Base-by-base conservation (phyloP, 2,888 invertebrate genomes). In the Conus canariensis region DNA sequence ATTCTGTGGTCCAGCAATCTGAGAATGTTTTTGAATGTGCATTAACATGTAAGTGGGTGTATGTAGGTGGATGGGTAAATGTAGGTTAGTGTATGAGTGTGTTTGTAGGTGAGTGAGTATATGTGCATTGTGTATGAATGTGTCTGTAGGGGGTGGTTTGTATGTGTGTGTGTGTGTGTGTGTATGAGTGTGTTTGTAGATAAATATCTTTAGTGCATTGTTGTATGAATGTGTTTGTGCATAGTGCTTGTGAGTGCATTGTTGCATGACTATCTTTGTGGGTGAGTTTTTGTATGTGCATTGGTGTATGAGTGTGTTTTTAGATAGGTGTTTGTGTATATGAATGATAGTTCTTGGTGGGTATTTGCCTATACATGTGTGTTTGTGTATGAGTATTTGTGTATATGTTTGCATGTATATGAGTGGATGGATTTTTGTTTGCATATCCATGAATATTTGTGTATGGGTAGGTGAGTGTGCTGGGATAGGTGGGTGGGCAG, bases 381-480 rank as follows among this genome's bases (percentile, higher is more conserved):
- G 70, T 22, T 14, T 70, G 70, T 70, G 70, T 70, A 19, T 70
- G 70, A 7, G 87, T 58, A 77, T 88, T 22, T 88, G 88, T 74
- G 70, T 88, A 77, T 88, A 58, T 88, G 88, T 77, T 56, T 82
- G 82, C 19, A n/a, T 82, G 82, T 80, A 9, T 80, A 22, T 30
- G 77, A 16, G 77, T 25, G 8, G 22, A 22, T 70, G 16, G 16
- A 64, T 64, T 64, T 1, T 16, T 16, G 16, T 64, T 16, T 16
- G 12, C 60, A 64, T 64, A 14, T n/a, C 22, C n/a, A 22, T 85
- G 58, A 30, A 22, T 22, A 30, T 85, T 58, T 85, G 85, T 58
- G 85, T 85, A 58, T 85, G 82, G 4, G 45, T 45, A 45, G 3
- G 45, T 45, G 45, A 45, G 45, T 45, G 45, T 45, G 45, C 45